A percentile compares a stretch with the other conserved stretches of the same genome.
Conservation (phyloP, 1,140 invertebrate species). For the Eumeta japonica region DNA sequence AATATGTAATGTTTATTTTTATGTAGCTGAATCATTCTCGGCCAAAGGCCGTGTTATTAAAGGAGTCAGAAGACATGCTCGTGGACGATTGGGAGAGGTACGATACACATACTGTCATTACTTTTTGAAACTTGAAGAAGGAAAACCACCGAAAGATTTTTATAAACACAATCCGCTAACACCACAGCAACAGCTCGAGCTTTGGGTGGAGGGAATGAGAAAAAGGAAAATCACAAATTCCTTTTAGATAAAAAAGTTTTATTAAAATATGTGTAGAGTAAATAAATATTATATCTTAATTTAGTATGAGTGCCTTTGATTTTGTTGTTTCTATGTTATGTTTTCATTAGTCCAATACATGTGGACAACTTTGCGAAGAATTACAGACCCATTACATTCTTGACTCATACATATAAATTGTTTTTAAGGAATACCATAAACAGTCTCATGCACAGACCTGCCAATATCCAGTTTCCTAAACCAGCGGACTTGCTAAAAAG, state of each 20-base stretch:
- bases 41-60: slow-evolving; percentile 75
- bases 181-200: slow-evolving; percentile 70
- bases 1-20: slow-evolving; percentile 8
- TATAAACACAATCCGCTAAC: slow-evolving; percentile 67
- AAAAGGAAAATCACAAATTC: slow-evolving; percentile 69
- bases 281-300: too few relatives aligned
- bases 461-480: too few relatives aligned
- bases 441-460: too few relatives aligned
- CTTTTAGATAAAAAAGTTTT: slow-evolving; percentile 53
- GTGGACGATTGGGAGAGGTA: slow-evolving; percentile 67
- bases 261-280: too few relatives aligned
- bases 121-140: slow-evolving; percentile 89
- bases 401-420: too few relatives aligned
- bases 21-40: slow-evolving; percentile 83
- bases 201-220: slow-evolving; percentile 72
- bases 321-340: too few relatives aligned
- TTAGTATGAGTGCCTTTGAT: too few relatives aligned
- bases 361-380: too few relatives aligned
- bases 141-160: slow-evolving; percentile 82
- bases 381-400: too few relatives aligned
- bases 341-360: too few relatives aligned
- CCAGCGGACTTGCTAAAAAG: too few relatives aligned
- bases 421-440: too few relatives aligned
- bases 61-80: slow-evolving; percentile 81
- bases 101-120: slow-evolving; percentile 84